Evolutionary conservation across 2,888 invertebrate genomes (phyloP).

Genomic region (Sympetrum striolatum): DNA sequence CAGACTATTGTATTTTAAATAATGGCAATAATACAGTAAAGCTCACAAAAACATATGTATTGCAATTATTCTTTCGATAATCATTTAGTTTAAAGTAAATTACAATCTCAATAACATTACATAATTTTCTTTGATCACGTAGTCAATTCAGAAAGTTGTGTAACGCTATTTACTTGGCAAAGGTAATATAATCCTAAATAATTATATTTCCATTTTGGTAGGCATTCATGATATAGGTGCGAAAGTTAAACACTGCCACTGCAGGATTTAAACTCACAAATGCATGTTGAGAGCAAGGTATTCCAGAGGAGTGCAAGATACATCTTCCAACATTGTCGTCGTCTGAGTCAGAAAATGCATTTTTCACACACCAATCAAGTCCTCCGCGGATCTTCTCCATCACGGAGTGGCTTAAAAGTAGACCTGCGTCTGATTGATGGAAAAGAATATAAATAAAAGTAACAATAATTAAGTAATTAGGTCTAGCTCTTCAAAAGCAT

Average conservation of each 20-base stretch:
- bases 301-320: conserved; percentile 73
- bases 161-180: too few species aligned
- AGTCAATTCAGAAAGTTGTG: too few species aligned
- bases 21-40: too few species aligned
- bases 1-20: too few species aligned
- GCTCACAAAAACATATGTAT: too few species aligned
- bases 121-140: too few species aligned
- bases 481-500: conserved; percentile 50
- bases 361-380: conserved; percentile 89
- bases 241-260: too few species aligned
- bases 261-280: conserved; percentile 60
- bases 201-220: too few species aligned
- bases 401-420: conserved; percentile 87
- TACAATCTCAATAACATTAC: too few species aligned
- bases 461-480: neutral
- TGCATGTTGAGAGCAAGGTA: conserved; percentile 65
- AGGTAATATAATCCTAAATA: too few species aligned
- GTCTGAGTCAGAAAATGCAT: conserved; percentile 81
- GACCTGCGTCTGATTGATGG: conserved; percentile 74
- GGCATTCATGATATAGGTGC: neutral
- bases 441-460: neutral
- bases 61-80: too few species aligned
- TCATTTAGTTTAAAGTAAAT: too few species aligned
- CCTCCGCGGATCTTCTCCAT: conserved; percentile 77
- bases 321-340: conserved; percentile 91